These are phyloP conservation scores for Epiblema foenella DNA, from an alignment of 2,888 invertebrate genomes.

Conservation along the genomic window DNA sequence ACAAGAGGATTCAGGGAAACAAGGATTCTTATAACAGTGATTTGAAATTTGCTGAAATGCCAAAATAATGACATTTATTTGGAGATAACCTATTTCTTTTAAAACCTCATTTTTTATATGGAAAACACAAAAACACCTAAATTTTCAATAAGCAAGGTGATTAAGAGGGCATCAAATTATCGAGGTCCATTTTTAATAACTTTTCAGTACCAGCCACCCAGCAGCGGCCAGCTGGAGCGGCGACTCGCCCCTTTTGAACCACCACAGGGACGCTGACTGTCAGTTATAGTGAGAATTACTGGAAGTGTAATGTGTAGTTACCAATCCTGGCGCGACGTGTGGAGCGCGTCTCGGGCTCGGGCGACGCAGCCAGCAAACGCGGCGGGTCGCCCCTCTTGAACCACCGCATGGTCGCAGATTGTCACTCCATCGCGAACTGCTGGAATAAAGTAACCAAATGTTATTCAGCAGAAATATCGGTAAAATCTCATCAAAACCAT, in stretches of 20 bases:
- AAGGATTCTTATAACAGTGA: not conserved
- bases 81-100: not conserved
- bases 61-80: not conserved
- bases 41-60: not conserved
- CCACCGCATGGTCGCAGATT: slow-evolving; percentile 86
- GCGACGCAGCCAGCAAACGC: slow-evolving; percentile 88
- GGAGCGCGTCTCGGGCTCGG: slow-evolving; percentile 80
- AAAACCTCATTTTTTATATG: not conserved
- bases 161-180: no score
- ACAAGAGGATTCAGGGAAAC: not conserved
- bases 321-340: slow-evolving; percentile 79
- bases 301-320: slow-evolving; percentile 55
- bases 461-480: not conserved
- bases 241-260: slow-evolving; percentile 89
- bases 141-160: no score
- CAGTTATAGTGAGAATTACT: slow-evolving; percentile 53
- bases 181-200: no score
- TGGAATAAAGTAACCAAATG: slow-evolving; percentile 45
- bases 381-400: slow-evolving; percentile 89
- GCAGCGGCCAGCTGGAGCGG: slow-evolving; percentile 88
- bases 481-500: no score
- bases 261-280: slow-evolving; percentile 84
- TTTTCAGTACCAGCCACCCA: no score
- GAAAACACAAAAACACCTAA: not conserved
- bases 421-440: slow-evolving; percentile 60